Evolutionary conservation across 2,888 invertebrate genomes (phyloP).

Genomic region (Spicauda simplicius): DNA sequence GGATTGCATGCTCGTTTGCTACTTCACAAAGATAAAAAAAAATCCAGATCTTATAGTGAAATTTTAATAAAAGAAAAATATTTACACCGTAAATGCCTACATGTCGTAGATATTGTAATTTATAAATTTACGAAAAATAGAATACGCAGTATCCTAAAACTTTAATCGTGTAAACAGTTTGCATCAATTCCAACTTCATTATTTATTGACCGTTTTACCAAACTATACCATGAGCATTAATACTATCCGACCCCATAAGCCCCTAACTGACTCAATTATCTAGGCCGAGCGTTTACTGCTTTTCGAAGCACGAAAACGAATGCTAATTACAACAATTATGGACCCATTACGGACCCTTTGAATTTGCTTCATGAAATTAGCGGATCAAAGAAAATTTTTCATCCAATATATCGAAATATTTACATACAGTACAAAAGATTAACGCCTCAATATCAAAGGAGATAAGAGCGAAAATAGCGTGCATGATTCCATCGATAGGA

Average conservation of each 20-base stretch:
- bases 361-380: slow-evolving; percentile 43
- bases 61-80: no score
- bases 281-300: slow-evolving; percentile 2
- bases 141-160: no score
- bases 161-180: no score
- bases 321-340: slow-evolving; percentile 33
- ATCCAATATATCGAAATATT: slow-evolving; percentile 36
- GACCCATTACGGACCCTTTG: slow-evolving; percentile 24
- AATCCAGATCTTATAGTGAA: no score
- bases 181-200: neutral
- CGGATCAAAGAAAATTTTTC: slow-evolving; percentile 48
- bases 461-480: slow-evolving; percentile 46
- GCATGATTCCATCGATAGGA: slow-evolving; percentile 41
- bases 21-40: no score
- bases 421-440: slow-evolving; percentile 36
- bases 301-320: slow-evolving; percentile 22
- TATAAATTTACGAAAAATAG: no score
- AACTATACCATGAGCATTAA: neutral
- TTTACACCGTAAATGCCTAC: no score
- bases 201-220: neutral
- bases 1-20: no score
- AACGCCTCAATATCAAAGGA: slow-evolving; percentile 13
- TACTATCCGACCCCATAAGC: neutral
- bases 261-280: slow-evolving; percentile 12
- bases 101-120: no score